Percentiles rank a stretch among this genome's conserved stretches.
These are phyloP conservation scores for Helogale parvula DNA, from an alignment of 2,113 vertebrate species.

Conservation along the genomic window DNA sequence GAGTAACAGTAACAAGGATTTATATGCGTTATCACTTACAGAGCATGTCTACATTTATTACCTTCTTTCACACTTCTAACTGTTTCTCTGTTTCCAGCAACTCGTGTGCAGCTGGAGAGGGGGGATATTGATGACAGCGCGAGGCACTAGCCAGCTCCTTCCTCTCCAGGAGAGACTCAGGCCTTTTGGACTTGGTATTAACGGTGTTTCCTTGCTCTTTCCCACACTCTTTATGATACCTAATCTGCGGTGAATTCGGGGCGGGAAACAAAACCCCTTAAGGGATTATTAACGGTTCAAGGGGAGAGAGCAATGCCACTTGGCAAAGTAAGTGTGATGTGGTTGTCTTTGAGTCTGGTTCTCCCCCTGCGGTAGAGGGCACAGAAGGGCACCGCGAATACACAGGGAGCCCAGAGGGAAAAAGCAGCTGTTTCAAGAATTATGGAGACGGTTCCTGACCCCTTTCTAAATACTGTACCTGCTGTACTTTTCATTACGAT, in stretches of 20 bases:
- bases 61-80: neutral
- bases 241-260: constrained; percentile 51
- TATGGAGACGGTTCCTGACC: neutral
- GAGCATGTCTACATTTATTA: neutral
- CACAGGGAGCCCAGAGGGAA: neutral
- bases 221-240: neutral
- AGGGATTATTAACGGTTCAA: constrained; percentile 12
- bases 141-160: neutral
- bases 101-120: neutral
- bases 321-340: neutral
- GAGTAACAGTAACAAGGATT: neutral
- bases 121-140: neutral
- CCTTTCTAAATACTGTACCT: neutral
- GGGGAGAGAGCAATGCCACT: constrained; percentile 54
- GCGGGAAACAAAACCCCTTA: constrained; percentile 41
- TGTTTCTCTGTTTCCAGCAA: neutral
- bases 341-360: constrained; percentile 15
- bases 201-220: constrained; percentile 31
- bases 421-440: neutral
- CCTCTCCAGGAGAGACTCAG: neutral
- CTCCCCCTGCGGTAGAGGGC: neutral
- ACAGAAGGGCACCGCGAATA: neutral
- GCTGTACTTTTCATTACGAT: neutral
- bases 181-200: neutral
- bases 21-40: neutral